Percentiles rank a stretch among this genome's conserved stretches.
These are phyloP conservation scores for Macquaria australasica DNA, from an alignment of 2,113 vertebrate species.

Conservation along the genomic window DNA sequence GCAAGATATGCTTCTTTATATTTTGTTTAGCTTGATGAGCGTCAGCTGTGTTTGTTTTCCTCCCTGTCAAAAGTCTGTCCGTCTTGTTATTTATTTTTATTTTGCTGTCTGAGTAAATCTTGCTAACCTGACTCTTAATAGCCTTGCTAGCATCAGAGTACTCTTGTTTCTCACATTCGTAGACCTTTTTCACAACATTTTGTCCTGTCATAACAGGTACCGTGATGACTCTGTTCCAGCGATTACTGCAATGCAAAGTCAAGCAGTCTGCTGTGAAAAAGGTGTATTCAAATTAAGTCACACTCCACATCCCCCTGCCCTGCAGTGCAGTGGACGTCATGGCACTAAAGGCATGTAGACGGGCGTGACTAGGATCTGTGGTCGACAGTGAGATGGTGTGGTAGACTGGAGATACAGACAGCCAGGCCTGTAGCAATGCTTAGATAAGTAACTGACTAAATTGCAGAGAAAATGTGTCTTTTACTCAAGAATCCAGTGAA, in stretches of 20 bases:
- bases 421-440: constrained; percentile 16
- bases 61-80: not conserved
- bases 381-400: not conserved
- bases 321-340: not conserved
- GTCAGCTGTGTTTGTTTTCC: not conserved
- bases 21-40: not conserved
- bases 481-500: constrained; percentile 24
- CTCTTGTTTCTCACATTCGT: not conserved
- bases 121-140: constrained; percentile 9
- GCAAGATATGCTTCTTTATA: not conserved
- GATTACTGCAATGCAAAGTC: not conserved
- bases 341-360: not conserved
- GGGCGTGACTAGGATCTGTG: not conserved
- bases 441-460: constrained; percentile 45
- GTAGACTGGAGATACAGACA: not conserved
- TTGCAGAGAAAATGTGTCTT: constrained; percentile 35
- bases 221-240: not conserved
- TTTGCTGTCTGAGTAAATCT: constrained; percentile 29
- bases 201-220: not conserved
- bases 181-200: not conserved
- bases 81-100: constrained; percentile 5
- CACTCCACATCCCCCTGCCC: not conserved
- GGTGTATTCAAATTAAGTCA: not conserved
- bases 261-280: not conserved
- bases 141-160: not conserved